Percentiles rank a stretch among this genome's conserved stretches.
These are phyloP conservation scores for Ptiloglossa arizonensis DNA, from an alignment of 1,140 invertebrate genomes.

Conservation along the genomic window DNA sequence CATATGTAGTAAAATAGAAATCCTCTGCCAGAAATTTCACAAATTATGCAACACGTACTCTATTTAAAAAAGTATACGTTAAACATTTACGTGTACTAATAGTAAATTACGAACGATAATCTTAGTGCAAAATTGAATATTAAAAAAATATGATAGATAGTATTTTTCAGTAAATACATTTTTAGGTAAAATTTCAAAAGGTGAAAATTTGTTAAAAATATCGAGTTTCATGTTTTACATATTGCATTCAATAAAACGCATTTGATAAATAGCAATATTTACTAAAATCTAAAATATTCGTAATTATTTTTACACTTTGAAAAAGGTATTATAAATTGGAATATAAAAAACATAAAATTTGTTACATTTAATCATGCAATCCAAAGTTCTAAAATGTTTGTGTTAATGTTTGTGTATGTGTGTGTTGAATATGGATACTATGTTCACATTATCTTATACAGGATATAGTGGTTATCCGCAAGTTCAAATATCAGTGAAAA, in stretches of 20 bases:
- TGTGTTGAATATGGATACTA: neutral
- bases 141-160: too few species aligned
- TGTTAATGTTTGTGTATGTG: neutral
- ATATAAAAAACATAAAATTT: neutral
- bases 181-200: too few species aligned
- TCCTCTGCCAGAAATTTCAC: neutral
- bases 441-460: conserved; percentile 4
- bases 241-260: neutral
- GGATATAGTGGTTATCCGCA: conserved; percentile 32
- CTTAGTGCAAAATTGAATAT: neutral
- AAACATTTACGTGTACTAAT: neutral
- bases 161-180: too few species aligned
- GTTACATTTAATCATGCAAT: neutral
- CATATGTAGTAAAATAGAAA: neutral
- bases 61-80: neutral
- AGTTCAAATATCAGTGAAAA: conserved; percentile 33
- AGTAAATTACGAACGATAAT: too few species aligned
- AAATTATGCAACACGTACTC: neutral
- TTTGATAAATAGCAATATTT: neutral
- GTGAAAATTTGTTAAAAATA: too few species aligned
- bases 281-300: neutral
- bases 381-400: neutral
- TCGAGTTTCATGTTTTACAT: too few species aligned
- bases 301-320: neutral
- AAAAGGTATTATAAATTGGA: neutral